phyloP scores from a whole-genome alignment of 2,888 invertebrate species.

The Rhaphigaster nebulosa region DNA sequence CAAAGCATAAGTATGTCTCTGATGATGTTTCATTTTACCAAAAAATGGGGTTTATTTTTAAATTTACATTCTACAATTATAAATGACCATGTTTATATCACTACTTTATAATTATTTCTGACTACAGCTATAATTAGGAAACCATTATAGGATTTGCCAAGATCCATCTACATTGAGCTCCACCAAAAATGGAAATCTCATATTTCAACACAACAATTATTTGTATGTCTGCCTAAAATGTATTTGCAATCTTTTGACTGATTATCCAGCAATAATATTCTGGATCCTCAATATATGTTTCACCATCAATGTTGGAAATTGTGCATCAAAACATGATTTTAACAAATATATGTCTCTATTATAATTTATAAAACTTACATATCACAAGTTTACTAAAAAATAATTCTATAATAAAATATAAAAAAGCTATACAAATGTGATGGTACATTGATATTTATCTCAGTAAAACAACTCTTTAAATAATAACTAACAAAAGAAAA shows the following conservation, averaged over 20 bases:
- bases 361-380: neutral
- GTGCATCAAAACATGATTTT: neutral
- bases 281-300: too few species aligned
- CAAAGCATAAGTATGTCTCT: neutral
- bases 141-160: neutral
- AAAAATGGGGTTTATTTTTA: neutral
- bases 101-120: neutral
- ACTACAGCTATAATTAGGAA: neutral
- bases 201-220: too few species aligned
- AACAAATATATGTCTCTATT: neutral
- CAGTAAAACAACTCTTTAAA: neutral
- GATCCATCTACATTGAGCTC: too few species aligned
- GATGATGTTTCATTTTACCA: neutral
- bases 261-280: too few species aligned
- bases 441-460: slow-evolving; percentile 1
- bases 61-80: neutral
- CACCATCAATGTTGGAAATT: too few species aligned
- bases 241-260: neutral
- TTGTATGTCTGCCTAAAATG: neutral
- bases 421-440: neutral
- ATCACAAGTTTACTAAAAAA: neutral
- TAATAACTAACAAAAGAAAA: neutral
- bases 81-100: neutral
- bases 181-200: too few species aligned
- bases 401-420: neutral